These are phyloP conservation scores for Vandiemenella viatica DNA, from an alignment of 2,888 invertebrate species.

Conservation along the genomic window DNA sequence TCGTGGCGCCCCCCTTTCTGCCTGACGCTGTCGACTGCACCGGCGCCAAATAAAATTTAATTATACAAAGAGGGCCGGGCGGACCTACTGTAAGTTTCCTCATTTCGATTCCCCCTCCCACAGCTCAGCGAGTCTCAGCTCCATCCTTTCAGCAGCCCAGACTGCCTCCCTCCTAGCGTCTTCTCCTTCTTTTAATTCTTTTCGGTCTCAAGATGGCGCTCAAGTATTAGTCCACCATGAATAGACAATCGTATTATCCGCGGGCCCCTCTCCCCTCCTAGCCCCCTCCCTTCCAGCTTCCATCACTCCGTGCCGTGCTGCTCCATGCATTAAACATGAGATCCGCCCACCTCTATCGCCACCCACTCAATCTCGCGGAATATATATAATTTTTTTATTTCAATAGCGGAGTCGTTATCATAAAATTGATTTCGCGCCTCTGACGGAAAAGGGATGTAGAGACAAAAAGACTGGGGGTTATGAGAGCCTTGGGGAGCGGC, in stretches of 20 bases:
- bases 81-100: slow-evolving; percentile 11
- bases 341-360: not conserved
- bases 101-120: slow-evolving; percentile 9
- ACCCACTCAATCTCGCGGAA: not conserved
- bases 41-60: slow-evolving; percentile 10
- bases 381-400: slow-evolving; percentile 4
- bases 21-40: slow-evolving; percentile 10
- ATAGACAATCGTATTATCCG: slow-evolving; percentile 12
- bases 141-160: not conserved
- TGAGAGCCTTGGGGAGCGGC: too few relatives aligned
- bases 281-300: slow-evolving; percentile 3
- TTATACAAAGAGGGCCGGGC: slow-evolving; percentile 7
- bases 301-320: too few relatives aligned
- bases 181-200: slow-evolving; percentile 5
- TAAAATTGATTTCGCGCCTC: slow-evolving; percentile 10
- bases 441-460: too few relatives aligned
- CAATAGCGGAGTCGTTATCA: slow-evolving; percentile 8
- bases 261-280: slow-evolving; percentile 3
- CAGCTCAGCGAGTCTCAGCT: not conserved
- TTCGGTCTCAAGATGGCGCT: slow-evolving; percentile 4
- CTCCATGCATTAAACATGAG: slow-evolving; percentile 10
- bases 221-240: slow-evolving; percentile 9
- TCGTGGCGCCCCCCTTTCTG: not conserved
- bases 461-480: too few relatives aligned
- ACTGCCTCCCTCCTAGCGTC: not conserved